phyloP scores from a whole-genome alignment of 1,140 invertebrate species.

The Cotesia chilonis region DNA sequence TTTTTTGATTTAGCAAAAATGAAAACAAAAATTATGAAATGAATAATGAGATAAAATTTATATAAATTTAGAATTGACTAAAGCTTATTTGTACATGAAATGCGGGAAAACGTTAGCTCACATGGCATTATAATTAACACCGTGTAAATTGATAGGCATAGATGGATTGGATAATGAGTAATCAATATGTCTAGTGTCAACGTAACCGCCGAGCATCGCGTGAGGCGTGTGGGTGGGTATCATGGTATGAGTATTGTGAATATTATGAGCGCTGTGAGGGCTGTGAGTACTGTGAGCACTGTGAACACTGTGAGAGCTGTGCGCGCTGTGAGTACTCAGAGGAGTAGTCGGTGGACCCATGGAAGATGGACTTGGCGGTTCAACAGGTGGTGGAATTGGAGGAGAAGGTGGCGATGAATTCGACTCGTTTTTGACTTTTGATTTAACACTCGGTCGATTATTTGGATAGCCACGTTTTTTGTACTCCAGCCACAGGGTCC shows the following conservation, averaged over 20 bases:
- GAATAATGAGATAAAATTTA: not conserved
- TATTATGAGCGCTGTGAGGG: constrained; percentile 56
- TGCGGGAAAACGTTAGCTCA: constrained; percentile 58
- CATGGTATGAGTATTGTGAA: constrained; percentile 60
- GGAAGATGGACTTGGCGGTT: constrained; percentile 64
- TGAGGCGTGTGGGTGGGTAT: constrained; percentile 55
- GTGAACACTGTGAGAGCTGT: constrained; percentile 52
- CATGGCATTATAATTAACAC: constrained; percentile 78
- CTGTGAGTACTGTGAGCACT: constrained; percentile 57
- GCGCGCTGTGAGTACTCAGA: too few species aligned
- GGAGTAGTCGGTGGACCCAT: constrained; percentile 67
- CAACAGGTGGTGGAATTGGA: constrained; percentile 54
- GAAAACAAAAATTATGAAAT: not conserved
- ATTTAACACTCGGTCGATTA: constrained; percentile 77
- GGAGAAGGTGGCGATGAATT: constrained; percentile 51
- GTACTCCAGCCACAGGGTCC: constrained; percentile 84
- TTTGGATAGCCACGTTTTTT: constrained; percentile 83
- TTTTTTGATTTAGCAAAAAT: too few species aligned
- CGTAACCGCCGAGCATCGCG: constrained; percentile 56
- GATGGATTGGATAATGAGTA: constrained; percentile 63
- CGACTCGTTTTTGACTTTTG: constrained; percentile 72
- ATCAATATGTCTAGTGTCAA: constrained; percentile 58
- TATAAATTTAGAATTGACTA: not conserved
- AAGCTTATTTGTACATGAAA: constrained; percentile 36
- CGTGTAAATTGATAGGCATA: constrained; percentile 73